phyloP scores from a whole-genome alignment of 2,113 vertebrate species.

The Cinclus cinclus region DNA sequence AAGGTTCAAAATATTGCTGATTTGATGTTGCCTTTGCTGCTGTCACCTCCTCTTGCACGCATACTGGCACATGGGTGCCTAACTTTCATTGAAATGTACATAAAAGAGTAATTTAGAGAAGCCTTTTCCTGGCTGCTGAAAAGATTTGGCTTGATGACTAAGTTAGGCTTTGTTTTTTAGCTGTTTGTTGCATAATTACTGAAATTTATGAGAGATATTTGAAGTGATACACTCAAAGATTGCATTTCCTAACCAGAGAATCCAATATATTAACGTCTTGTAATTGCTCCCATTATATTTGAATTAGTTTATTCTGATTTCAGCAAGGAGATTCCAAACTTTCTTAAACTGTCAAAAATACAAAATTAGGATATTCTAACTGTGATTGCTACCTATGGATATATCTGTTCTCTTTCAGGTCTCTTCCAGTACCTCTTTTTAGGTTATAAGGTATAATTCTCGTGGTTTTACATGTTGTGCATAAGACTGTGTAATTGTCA shows the following conservation, averaged over 20 bases:
- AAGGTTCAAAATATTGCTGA: background rate
- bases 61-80: background rate
- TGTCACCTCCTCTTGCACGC: background rate
- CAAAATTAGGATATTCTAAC: background rate
- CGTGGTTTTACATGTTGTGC: background rate
- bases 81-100: background rate
- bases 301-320: slow-evolving; percentile 8
- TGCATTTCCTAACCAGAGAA: background rate
- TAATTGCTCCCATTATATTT: slow-evolving; percentile 9
- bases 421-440: background rate
- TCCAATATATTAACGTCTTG: background rate
- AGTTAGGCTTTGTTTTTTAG: slow-evolving; percentile 16
- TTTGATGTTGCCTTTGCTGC: background rate
- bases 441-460: background rate
- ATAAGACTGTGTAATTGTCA: background rate
- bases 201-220: slow-evolving; percentile 24
- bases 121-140: background rate
- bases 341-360: background rate
- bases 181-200: background rate
- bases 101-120: slow-evolving; percentile 14
- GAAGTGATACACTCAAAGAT: background rate
- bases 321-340: background rate
- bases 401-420: background rate
- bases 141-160: slow-evolving; percentile 29
- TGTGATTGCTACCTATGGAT: background rate